Conservation (phyloP, 2,113 vertebrate species). For the Phyllostomus discolor region DNA sequence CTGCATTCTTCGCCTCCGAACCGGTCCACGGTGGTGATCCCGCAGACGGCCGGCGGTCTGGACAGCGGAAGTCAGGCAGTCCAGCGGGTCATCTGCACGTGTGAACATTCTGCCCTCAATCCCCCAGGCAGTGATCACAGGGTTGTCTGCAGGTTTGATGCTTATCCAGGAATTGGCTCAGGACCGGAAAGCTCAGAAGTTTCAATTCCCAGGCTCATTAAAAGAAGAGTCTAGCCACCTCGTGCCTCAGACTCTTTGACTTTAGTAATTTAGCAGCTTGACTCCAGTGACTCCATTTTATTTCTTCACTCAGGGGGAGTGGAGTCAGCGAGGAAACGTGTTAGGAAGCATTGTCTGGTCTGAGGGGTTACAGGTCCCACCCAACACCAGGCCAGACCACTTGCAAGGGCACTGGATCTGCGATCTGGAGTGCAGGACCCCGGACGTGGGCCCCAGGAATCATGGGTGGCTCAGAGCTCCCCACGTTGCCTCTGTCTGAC, state of each 20-base stretch:
- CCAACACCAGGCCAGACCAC: too few species aligned
- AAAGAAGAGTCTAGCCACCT: neutral
- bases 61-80: neutral
- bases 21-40: neutral
- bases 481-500: neutral
- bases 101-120: neutral
- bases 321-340: neutral
- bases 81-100: neutral
- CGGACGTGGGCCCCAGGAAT: neutral
- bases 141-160: neutral
- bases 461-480: too few species aligned
- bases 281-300: neutral
- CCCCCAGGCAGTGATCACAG: neutral
- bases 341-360: neutral
- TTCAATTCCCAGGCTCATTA: neutral
- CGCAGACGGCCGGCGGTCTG: neutral
- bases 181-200: neutral
- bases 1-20: neutral
- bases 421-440: too few species aligned
- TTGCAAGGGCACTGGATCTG: rapidly evolving
- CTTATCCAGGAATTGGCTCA: neutral
- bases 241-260: neutral
- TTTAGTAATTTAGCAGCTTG: neutral
- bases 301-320: neutral
- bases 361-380: neutral